Evolutionary conservation across 2,888 invertebrate species (phyloP).

Genomic region (Pandemis corylana): DNA sequence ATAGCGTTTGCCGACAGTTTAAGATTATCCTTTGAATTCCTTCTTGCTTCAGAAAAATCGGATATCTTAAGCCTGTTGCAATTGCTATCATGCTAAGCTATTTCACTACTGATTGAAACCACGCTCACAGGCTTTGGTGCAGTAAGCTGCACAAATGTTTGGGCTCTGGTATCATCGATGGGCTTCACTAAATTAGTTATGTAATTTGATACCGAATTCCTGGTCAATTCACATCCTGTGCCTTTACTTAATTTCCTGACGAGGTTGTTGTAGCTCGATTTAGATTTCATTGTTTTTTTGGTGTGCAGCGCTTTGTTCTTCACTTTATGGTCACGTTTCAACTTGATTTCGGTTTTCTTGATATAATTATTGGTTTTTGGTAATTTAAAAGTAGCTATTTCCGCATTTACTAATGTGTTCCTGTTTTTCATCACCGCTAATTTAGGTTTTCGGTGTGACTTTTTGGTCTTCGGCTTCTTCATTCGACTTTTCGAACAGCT

Average conservation of each 20-base stretch:
- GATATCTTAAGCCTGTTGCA: not conserved
- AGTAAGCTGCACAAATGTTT: slow-evolving; percentile 48
- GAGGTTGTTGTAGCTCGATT: slow-evolving; percentile 49
- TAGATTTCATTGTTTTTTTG: slow-evolving; percentile 41
- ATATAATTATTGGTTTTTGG: not conserved
- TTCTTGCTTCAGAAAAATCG: not conserved
- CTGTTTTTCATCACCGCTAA: not conserved
- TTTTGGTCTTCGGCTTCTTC: slow-evolving; percentile 1
- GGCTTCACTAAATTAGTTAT: slow-evolving; percentile 44
- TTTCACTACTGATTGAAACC: not conserved
- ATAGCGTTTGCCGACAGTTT: not conserved
- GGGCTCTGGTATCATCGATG: slow-evolving; percentile 49
- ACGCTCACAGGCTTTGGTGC: slow-evolving; percentile 63
- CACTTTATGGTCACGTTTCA: slow-evolving; percentile 3
- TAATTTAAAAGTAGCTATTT: not conserved
- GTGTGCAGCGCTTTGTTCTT: slow-evolving; percentile 28
- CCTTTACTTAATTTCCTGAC: slow-evolving; percentile 51
- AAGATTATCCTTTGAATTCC: not conserved
- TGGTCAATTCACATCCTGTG: slow-evolving; percentile 47
- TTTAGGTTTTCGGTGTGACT: slow-evolving; percentile 1
- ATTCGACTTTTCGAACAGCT: slow-evolving; percentile 26
- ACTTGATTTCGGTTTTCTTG: not conserved
- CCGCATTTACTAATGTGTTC: not conserved
- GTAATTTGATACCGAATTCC: not conserved
- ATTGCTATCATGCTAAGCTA: not conserved